Percentiles rank a stretch among this genome's conserved stretches.
Evolutionary conservation across 2,888 invertebrate species (phyloP).

Genomic region (Thecocarcelia acutangulata): DNA sequence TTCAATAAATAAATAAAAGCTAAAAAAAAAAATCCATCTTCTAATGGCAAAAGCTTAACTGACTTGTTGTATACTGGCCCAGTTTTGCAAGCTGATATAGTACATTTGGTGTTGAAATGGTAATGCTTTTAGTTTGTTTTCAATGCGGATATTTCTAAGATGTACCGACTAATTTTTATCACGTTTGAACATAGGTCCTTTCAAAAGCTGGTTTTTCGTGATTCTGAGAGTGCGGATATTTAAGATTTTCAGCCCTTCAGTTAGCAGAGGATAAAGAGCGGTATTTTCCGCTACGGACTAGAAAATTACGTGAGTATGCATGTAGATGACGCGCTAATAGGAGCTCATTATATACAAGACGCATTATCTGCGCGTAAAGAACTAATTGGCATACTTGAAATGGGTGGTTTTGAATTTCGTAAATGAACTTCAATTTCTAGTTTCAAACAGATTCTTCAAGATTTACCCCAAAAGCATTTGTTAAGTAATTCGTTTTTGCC

Average conservation of each 20-base stretch:
- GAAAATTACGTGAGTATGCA: neutral
- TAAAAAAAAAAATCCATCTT: too few relatives aligned
- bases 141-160: neutral
- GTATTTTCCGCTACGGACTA: neutral
- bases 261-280: neutral
- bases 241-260: neutral
- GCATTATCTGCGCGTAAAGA: neutral
- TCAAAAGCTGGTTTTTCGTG: neutral
- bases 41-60: neutral
- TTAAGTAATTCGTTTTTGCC: too few relatives aligned
- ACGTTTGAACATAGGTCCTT: neutral
- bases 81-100: neutral
- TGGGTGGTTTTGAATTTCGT: too few relatives aligned
- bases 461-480: too few relatives aligned
- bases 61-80: neutral
- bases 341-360: neutral
- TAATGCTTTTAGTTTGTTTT: neutral
- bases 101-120: neutral
- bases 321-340: too few relatives aligned
- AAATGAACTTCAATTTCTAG: too few relatives aligned
- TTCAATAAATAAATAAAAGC: too few relatives aligned
- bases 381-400: too few relatives aligned
- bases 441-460: too few relatives aligned
- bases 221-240: neutral
- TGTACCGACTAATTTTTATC: neutral